Base-by-base conservation (phyloP, 2,113 vertebrate genomes). In the Naja naja region DNA sequence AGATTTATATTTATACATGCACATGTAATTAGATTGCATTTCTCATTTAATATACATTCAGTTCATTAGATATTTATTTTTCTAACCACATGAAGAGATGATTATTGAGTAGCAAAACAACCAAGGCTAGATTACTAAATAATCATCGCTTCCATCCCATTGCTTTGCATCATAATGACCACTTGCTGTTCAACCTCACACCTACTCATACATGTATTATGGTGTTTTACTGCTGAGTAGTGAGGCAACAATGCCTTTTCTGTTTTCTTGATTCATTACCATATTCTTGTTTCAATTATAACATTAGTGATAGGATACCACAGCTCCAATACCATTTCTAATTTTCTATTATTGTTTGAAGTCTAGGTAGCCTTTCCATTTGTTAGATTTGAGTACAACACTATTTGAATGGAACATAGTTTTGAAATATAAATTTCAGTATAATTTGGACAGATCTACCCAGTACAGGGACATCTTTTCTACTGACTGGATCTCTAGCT, bases 211-310 rank as follows among this genome's bases (percentile, higher is more conserved):
- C 34, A 56, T 54, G 85, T 45, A 0, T 53, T 30, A 22, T 34
- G 0, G 0, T 1, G 2, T 39, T 18, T 30, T 34, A 23, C 52
- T 85, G 1, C 45, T 20, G n/a, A 30, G 0, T 1, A 3, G n/a
- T 0, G 0, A 56, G 87, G 64, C 39, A 2, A 27, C 0, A 0
- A 53, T 90, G 56, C 39, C 58, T 87, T 55, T 23, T 3, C 88
- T 88, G 49, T n/a, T 88, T 93, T 58, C 53, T 87, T 85, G 20
- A 9, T 85, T 93, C 90, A 39, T 20, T 74, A 85, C 81, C 45
- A 1, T 25, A 87, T 92, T 55, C 43, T 22, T 88, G 25, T 74
- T 60, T 87, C 55, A 91, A 43, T 90, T 1, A 0, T 22, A 55
- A 87, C 43, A 20, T 64, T 52, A 47, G 1, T 64, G 55, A 56